Evolutionary conservation across 2,888 invertebrate genomes (phyloP).

Genomic region (Sclerodermus sp.): DNA sequence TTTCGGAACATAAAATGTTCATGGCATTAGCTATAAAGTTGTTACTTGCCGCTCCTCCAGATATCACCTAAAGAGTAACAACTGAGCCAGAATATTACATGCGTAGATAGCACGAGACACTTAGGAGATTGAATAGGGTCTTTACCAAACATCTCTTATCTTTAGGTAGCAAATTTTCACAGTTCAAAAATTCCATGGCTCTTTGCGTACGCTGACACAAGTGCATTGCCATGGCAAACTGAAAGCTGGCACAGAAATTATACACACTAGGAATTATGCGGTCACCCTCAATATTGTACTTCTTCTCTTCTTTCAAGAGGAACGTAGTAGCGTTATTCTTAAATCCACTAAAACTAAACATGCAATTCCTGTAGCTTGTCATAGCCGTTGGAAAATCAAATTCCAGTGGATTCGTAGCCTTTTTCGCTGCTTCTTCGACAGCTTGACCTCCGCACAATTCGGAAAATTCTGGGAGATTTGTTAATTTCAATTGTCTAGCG

Average conservation of each 20-base stretch:
- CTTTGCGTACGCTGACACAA: conserved; percentile 80
- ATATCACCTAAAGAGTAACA: conserved; percentile 69
- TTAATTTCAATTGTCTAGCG: conserved; percentile 81
- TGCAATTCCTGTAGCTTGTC: conserved; percentile 72
- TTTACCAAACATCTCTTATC: conserved; percentile 65
- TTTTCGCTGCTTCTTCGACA: conserved; percentile 77
- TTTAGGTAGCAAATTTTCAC: conserved; percentile 65
- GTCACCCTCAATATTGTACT: conserved; percentile 66
- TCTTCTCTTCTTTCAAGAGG: conserved; percentile 64
- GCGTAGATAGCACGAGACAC: not conserved
- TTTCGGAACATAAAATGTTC: conserved; percentile 66
- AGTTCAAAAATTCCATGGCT: conserved; percentile 74
- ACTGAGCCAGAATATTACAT: not conserved
- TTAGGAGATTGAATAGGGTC: not conserved
- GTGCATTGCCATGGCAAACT: conserved; percentile 74
- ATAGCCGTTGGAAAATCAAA: conserved; percentile 72
- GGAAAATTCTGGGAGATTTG: conserved; percentile 74
- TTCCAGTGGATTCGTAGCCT: conserved; percentile 65
- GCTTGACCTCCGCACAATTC: conserved; percentile 80
- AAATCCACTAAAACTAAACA: conserved; percentile 88
- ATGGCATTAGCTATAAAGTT: conserved; percentile 75
- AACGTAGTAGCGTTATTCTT: conserved; percentile 65
- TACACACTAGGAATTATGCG: conserved; percentile 72
- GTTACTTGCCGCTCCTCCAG: conserved; percentile 97
- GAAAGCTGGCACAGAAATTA: conserved; percentile 86